Evolutionary conservation across 2,113 vertebrate species (phyloP).

Genomic region (Crotalus horridus): DNA sequence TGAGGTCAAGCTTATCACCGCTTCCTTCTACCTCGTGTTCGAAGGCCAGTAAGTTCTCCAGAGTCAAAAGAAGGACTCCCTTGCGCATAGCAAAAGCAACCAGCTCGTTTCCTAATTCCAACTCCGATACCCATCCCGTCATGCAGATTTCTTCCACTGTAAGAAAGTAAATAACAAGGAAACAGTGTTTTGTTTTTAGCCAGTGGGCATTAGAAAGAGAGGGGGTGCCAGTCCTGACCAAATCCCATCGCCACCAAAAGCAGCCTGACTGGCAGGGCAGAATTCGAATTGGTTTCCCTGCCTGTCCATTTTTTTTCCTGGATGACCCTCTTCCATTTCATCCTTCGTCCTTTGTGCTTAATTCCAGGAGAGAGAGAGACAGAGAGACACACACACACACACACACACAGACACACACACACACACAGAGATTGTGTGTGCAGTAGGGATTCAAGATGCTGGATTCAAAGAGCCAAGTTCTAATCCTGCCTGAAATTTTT

Average conservation of each 20-base stretch:
- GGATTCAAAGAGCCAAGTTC: not conserved
- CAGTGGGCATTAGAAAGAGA: not conserved
- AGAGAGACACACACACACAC: too few species aligned
- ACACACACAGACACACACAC: too few species aligned
- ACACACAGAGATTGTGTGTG: too few species aligned
- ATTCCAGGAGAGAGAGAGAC: too few species aligned
- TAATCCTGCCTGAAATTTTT: not conserved
- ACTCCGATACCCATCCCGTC: constrained; percentile 66
- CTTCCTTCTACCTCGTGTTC: constrained; percentile 79
- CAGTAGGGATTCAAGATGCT: not conserved
- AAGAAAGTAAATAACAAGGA: not conserved
- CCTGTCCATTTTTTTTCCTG: not conserved
- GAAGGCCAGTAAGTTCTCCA: constrained; percentile 73
- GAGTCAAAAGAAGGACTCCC: constrained; percentile 51
- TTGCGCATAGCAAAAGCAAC: constrained; percentile 78
- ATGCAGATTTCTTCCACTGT: constrained; percentile 86
- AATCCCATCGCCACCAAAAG: not conserved
- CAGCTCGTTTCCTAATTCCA: constrained; percentile 75
- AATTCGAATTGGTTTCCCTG: not conserved
- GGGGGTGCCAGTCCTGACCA: not conserved
- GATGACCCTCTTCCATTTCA: not conserved
- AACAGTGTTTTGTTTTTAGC: not conserved
- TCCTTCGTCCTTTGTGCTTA: not conserved
- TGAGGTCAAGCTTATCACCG: not conserved
- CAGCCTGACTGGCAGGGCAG: too few species aligned